Evolutionary conservation across 2,888 invertebrate species (phyloP), one percentile per base, ranked within the genome.

Genomic region (Catocala nupta): DNA sequence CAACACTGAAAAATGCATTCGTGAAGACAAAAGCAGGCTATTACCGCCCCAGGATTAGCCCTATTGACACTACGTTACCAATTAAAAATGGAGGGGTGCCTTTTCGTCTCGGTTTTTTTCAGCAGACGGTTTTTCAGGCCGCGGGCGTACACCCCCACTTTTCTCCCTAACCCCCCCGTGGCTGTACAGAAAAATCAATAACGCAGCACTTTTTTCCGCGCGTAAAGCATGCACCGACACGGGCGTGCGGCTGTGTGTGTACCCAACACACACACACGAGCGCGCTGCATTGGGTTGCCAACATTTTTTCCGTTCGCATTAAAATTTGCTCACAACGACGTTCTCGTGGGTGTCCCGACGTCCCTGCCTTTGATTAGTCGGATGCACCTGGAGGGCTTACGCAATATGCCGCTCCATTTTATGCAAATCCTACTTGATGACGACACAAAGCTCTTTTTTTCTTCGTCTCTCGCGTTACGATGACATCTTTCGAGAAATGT

Each of bases 121-220:
- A 93, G 90, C 93, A 93, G 93, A 92, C 93, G 91, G 89, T 91
- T 93, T 92, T 94, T 94, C 93, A 93, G 93, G 92, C 94, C 93
- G 92, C 93, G 90, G 90, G 92, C 89, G 91, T 65, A 70, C 84
- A 86, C 78, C 81, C 75, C 81, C 78, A 82, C 77, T 72, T 73
- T 67, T 78, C 80, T 70, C 83, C 85, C 80, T 73, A 70, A 58
- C 75, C 81, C 80, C 85, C 86, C 86, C 89, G 81, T 88, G 87
- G 89, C 91, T 89, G 92, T 91, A 91, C 90, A 91, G 94, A 92
- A 94, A 94, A 94, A 94, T 94, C 94, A 94, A 94, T 94, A 94
- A 93, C 94, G 94, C 94, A 94, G 94, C 94, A 93, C 91, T 94
- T 94, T 94, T 94, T 94, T 94, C 93, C 92, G 90, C 93, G 93